A percentile compares a stretch with the other conserved stretches of the same genome.
These are phyloP conservation scores for Myiagra hebetior DNA, from an alignment of 2,113 vertebrate species.

Conservation along the genomic window DNA sequence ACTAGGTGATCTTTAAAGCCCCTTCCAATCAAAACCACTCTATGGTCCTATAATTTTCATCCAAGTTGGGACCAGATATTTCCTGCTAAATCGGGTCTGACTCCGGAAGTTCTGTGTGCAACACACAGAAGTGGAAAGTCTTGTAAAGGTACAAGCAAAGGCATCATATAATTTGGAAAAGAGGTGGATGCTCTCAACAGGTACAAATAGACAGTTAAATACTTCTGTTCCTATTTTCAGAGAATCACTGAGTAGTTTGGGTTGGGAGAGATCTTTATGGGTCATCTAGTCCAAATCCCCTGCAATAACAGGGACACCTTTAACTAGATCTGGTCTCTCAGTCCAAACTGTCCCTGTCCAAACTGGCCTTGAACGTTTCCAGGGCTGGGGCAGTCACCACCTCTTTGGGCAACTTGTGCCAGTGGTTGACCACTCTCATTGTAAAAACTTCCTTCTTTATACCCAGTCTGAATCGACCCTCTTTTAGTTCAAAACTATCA, in stretches of 20 bases:
- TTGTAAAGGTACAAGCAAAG: background rate
- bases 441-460: background rate
- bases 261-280: background rate
- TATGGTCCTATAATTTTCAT: background rate
- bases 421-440: background rate
- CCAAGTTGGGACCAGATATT: background rate
- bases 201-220: background rate
- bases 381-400: background rate
- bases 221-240: background rate
- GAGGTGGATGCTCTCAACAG: background rate
- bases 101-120: background rate
- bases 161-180: background rate
- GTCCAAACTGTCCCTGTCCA: background rate
- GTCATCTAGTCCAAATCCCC: background rate
- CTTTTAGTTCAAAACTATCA: background rate
- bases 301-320: background rate
- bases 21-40: background rate
- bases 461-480: fast-evolving
- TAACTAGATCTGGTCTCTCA: background rate
- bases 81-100: background rate
- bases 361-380: background rate
- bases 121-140: no score
- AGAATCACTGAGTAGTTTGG: background rate
- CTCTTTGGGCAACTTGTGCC: background rate
- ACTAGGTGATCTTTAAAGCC: background rate